These are phyloP conservation scores for Branchinecta lindahli DNA, from an alignment of 1,140 invertebrate genomes.

Conservation along the genomic window DNA sequence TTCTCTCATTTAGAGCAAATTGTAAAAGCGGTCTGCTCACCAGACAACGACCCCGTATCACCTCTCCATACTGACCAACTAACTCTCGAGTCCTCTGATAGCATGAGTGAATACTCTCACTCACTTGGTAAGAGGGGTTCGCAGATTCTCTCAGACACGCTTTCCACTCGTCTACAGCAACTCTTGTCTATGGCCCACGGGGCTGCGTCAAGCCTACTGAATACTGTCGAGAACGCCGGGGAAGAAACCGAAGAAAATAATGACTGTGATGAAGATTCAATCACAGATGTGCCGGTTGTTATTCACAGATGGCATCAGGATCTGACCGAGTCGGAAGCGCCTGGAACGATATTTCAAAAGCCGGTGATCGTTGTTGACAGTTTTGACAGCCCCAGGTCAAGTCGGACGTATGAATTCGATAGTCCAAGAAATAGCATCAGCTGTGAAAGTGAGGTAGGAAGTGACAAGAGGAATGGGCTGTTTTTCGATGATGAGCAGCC, in stretches of 20 bases:
- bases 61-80: slow-evolving; percentile 6
- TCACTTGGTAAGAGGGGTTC: background rate
- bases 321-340: background rate
- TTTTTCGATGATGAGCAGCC: no score
- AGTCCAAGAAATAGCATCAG: background rate
- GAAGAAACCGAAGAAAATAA: background rate
- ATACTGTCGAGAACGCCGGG: background rate
- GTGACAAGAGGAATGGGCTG: no score
- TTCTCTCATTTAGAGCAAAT: no score
- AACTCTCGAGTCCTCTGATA: background rate
- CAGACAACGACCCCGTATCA: background rate
- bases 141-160: slow-evolving; percentile 1
- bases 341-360: background rate
- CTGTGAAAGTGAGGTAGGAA: background rate
- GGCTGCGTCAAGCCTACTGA: background rate
- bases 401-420: background rate
- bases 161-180: background rate
- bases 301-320: background rate
- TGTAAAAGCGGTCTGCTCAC: no score
- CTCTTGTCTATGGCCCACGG: background rate
- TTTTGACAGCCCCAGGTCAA: background rate
- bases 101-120: background rate
- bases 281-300: background rate
- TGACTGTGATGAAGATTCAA: background rate
- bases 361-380: background rate